Base-by-base conservation (phyloP, 2,888 invertebrate genomes). In the Melinaea menophilus region DNA sequence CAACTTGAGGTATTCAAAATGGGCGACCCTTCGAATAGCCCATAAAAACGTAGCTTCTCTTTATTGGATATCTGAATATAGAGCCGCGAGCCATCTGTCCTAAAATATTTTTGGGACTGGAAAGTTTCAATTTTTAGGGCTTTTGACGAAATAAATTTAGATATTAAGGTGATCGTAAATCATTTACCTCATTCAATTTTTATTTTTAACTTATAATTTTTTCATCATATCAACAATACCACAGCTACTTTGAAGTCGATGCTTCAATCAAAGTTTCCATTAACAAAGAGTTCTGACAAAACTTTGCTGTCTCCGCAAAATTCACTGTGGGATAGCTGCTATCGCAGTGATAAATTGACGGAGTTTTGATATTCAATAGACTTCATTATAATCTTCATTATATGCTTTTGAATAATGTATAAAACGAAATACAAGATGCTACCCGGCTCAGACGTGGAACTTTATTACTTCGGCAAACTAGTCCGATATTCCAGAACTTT, bases 271-370 rank as follows among this genome's bases (percentile, higher is more conserved):
- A 82, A 81, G 72, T 78, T 73, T 76, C 75, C 77, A 71, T 77
- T 75, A 77, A 75, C 77, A 78, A 79, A 80, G 79, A 79, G 70
- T 69, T 76, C 76, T 76, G 81, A 84, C 82, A 79, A 81, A 86
- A 85, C 79, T 86, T 84, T 69, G 75, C 72, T 78, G 77, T 78
- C 77, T 74, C 76, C 73, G 72, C 75, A 74, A 80, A 84, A 78
- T 78, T 79, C 72, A 75, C 77, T 77, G 71, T 31, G 31, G 76
- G 77, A 82, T 80, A 79, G 77, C 76, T 74, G 68, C 68, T 73
- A 72, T 74, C 74, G 76, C 31, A 83, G 83, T 85, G 86, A 87
- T 86, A 84, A 86, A 87, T 87, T 85, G 82, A 80, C 79, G 72
- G 83, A 86, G 81, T 86, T 84, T 73, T 73, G 73, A 77, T 74